Base-by-base conservation (phyloP, 2,797 vertebrate species). In the Acanthopagrus latus region DNA sequence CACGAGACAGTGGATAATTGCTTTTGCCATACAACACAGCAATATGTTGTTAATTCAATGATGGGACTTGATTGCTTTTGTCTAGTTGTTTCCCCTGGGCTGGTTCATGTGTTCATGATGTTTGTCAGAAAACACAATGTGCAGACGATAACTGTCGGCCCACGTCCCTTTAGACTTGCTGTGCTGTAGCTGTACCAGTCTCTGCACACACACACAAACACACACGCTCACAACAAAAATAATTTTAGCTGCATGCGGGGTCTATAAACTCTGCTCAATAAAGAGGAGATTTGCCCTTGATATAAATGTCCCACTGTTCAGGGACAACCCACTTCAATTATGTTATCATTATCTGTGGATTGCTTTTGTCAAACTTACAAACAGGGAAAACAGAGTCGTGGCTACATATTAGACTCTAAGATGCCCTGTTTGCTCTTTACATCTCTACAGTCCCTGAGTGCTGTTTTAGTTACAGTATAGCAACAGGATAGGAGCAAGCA, bases 1-100 rank as follows among this genome's bases (percentile, higher is more conserved):
- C 87, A 85, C 77, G 91, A 93, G 91, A 85, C 80, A 62, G 72
- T 82, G 87, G 91, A 94, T 95, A 94, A 96, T 95, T 95, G 89
- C 88, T 84, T 89, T 81, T 78, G 85, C 80, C 84, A 68, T 85
- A 86, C 80, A 92, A 94, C 76, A 78, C 47, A 75, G 86, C 84
- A 90, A 87, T 91, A 92, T 91, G 89, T 59, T 91, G 89, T 90
- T 91, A 93, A 94, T 94, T 94, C 92, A 86, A 76, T 90, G 85
- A 94, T 91, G 80, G 79, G 74, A 84, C 86, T 90, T 94, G 86
- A 95, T 95, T 95, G 93, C 88, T 92, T 93, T 94, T 93, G 91
- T 93, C 86, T 89, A 65, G 74, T 82, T 85, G 76, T 72, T 41
- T 93, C 93, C 92, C 88, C 59, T 75, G 88, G 89, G 91, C 70